Percentiles rank a stretch among this genome's conserved stretches.
phyloP scores from a whole-genome alignment of 35 echinoderm and acorn worm genomes.

The Apostichopus californicus region DNA sequence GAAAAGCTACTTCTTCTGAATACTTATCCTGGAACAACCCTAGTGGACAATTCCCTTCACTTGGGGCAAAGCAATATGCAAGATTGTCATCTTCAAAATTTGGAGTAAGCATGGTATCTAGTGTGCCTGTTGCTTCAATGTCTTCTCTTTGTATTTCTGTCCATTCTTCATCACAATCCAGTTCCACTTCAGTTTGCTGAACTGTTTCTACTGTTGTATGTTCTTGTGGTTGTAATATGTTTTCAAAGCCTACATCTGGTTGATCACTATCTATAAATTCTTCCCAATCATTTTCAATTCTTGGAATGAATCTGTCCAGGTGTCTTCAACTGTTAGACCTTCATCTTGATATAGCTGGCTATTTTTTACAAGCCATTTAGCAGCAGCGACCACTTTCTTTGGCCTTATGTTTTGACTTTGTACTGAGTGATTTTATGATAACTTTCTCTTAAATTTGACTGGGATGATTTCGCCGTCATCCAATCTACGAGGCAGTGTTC shows the following conservation, averaged over 20 bases:
- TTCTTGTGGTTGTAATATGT: neutral
- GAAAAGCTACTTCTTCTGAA: slow-evolving; percentile 46
- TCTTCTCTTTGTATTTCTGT: neutral
- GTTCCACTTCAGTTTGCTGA: neutral
- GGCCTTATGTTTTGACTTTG: slow-evolving; percentile 50
- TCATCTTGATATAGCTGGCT: slow-evolving; percentile 54
- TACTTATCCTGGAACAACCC: slow-evolving; percentile 44
- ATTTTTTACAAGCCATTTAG: slow-evolving; percentile 48
- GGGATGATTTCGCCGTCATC: slow-evolving; percentile 43
- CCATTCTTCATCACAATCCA: slow-evolving; percentile 30
- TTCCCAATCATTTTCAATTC: slow-evolving; percentile 16
- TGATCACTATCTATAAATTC: slow-evolving; percentile 27
- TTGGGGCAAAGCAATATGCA: slow-evolving; percentile 38
- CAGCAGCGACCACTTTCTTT: slow-evolving; percentile 48
- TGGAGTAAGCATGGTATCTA: slow-evolving; percentile 20
- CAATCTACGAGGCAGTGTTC: slow-evolving; percentile 29
- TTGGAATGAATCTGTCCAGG: slow-evolving; percentile 1
- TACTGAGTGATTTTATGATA: slow-evolving; percentile 16
- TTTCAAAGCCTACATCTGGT: neutral
- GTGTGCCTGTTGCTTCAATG: neutral
- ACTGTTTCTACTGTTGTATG: neutral
- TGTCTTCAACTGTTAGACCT: neutral
- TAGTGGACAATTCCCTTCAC: slow-evolving; percentile 35
- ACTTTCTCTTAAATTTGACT: slow-evolving; percentile 56
- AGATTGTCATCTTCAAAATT: slow-evolving; percentile 1